These are phyloP conservation scores for Microhierax caerulescens DNA, from an alignment of 2,797 vertebrate species.

Conservation along the genomic window DNA sequence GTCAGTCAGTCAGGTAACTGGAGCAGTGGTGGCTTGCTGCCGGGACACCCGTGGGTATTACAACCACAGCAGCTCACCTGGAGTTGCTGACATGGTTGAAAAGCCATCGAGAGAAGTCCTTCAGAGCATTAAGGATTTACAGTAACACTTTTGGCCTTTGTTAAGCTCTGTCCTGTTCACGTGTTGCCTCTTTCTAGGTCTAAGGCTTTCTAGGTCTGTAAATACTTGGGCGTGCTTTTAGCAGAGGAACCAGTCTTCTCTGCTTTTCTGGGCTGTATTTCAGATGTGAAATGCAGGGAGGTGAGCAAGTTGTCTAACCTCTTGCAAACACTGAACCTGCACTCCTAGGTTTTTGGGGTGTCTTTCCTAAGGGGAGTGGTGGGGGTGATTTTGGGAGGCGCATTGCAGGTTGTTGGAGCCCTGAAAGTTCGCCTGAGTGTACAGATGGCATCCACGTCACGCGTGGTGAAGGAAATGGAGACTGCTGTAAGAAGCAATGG, in stretches of 20 bases:
- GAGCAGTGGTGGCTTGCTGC: background rate
- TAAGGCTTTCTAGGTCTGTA: slow-evolving; percentile 6
- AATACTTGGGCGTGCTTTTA: background rate
- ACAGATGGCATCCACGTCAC: fast-evolving
- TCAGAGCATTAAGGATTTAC: background rate
- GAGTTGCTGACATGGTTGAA: background rate
- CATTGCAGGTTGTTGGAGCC: fast-evolving
- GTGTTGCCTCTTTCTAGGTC: background rate
- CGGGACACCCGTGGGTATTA: background rate
- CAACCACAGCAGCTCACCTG: background rate
- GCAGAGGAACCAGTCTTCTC: background rate
- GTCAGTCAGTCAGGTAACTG: fast-evolving
- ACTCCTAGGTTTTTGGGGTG: fast-evolving
- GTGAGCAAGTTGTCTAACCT: background rate
- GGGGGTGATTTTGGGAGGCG: fast-evolving
- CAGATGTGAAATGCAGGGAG: background rate
- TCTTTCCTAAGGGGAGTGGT: background rate
- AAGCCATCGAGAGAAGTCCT: background rate
- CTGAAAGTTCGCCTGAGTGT: fast-evolving
- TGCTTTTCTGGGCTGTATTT: slow-evolving; percentile 18
- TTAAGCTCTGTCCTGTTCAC: background rate
- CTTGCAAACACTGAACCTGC: background rate
- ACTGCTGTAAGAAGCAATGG: fast-evolving
- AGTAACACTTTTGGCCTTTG: background rate
- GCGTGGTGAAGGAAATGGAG: fast-evolving